Percentiles rank a stretch among this genome's conserved stretches.
Evolutionary conservation across 1,140 invertebrate species (phyloP).

Genomic region (Drosophila ohnishii): DNA sequence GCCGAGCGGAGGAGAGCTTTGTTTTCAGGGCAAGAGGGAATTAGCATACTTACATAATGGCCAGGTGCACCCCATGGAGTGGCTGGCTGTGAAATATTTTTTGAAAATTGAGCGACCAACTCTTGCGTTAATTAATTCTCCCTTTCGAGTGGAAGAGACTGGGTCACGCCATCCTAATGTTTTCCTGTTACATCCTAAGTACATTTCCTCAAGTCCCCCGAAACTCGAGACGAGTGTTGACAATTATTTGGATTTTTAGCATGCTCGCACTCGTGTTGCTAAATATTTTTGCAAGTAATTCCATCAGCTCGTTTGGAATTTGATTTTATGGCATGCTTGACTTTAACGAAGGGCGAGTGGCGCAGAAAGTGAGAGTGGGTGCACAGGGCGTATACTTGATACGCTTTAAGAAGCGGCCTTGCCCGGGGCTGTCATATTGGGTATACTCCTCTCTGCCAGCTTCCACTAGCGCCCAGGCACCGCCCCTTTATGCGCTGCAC

Average conservation of each 20-base stretch:
- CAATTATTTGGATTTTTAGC: conserved; percentile 62
- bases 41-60: conserved; percentile 45
- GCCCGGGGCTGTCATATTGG: conserved; percentile 48
- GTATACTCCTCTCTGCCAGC: conserved; percentile 26
- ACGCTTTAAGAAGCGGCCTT: conserved; percentile 30
- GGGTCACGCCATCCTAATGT: conserved; percentile 4
- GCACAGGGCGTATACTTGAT: conserved; percentile 55
- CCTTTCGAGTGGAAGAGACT: conserved; percentile 9
- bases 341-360: conserved; percentile 30
- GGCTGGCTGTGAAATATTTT: conserved; percentile 32
- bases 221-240: conserved; percentile 43
- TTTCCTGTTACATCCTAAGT: conserved; percentile 13
- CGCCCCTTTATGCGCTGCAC: conserved; percentile 66
- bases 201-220: conserved; percentile 17
- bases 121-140: conserved; percentile 30
- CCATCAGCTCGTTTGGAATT: conserved; percentile 44
- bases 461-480: conserved; percentile 1
- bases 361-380: not conserved
- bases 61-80: conserved; percentile 22
- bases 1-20: conserved; percentile 13
- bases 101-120: conserved; percentile 16
- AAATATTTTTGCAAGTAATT: conserved; percentile 59
- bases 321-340: conserved; percentile 51
- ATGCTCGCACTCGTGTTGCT: conserved; percentile 44
- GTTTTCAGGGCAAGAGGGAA: conserved; percentile 20